These are phyloP conservation scores for Micrasema minimum DNA, from an alignment of 1,140 invertebrate species.

Conservation along the genomic window DNA sequence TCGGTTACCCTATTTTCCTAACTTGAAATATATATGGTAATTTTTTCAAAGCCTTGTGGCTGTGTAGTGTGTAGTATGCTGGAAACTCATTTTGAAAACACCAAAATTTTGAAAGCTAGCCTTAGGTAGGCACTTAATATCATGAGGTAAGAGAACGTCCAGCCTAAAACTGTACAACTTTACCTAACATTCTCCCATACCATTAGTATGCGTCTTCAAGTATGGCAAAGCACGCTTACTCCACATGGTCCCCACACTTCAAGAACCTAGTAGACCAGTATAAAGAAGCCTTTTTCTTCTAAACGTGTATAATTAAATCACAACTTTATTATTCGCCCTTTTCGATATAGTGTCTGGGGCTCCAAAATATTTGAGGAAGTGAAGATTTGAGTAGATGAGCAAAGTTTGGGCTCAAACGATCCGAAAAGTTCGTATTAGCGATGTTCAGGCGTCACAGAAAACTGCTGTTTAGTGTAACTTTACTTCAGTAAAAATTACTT, in stretches of 20 bases:
- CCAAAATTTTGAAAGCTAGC: no score
- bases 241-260: not conserved
- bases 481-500: slow-evolving; percentile 7
- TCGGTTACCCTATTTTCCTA: no score
- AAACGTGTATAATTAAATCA: no score
- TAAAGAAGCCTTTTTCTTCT: not conserved
- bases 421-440: not conserved
- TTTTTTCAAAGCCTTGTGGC: no score
- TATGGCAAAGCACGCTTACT: slow-evolving; percentile 21
- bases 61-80: no score
- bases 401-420: slow-evolving; percentile 13
- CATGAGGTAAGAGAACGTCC: no score
- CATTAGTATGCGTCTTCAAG: slow-evolving; percentile 46
- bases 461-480: slow-evolving; percentile 17
- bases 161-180: slow-evolving; percentile 1
- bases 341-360: no score
- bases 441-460: slow-evolving; percentile 10
- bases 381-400: not conserved
- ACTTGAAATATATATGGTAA: no score
- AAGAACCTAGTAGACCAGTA: not conserved
- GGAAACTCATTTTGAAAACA: no score
- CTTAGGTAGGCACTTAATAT: no score
- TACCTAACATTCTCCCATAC: slow-evolving; percentile 10
- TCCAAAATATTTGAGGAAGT: not conserved
- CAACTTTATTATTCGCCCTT: no score